Conservation (phyloP, 1,140 invertebrate genomes). For the Uloborus diversus region DNA sequence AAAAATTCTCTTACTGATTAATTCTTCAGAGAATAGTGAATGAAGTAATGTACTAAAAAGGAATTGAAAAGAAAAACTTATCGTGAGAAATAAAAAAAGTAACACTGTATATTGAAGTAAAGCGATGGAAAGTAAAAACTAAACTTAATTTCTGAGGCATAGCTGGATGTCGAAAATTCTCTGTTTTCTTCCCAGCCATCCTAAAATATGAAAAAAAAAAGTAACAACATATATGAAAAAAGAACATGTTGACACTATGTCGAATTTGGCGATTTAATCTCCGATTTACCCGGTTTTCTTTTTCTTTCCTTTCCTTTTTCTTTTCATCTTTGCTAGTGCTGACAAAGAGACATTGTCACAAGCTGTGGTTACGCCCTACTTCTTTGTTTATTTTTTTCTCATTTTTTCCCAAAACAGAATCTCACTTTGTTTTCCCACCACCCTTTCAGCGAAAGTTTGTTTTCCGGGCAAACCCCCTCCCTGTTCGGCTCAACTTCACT, state of each 20-base stretch:
- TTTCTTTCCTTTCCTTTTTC: neutral
- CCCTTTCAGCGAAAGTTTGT: too few relatives aligned
- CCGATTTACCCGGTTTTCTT: conserved; percentile 20
- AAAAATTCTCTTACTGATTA: too few relatives aligned
- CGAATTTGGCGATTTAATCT: conserved; percentile 47
- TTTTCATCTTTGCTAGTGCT: neutral
- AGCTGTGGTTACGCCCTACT: conserved; percentile 23
- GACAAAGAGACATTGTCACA: conserved; percentile 39
- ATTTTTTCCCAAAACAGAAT: neutral
- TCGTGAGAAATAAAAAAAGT: too few relatives aligned
- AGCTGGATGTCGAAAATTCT: conserved; percentile 14
- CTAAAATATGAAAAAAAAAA: neutral
- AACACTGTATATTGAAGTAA: too few relatives aligned
- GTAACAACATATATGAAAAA: too few relatives aligned
- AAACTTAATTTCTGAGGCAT: conserved; percentile 38
- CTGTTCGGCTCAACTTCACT: too few relatives aligned
- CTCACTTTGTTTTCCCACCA: too few relatives aligned
- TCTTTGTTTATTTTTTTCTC: neutral
- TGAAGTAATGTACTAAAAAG: too few relatives aligned
- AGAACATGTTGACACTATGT: conserved; percentile 29
- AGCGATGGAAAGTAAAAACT: neutral
- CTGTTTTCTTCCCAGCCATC: neutral
- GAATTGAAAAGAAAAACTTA: too few relatives aligned
- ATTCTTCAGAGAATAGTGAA: too few relatives aligned
- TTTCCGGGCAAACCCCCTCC: too few relatives aligned